Conservation (phyloP, 2,888 invertebrate species). For the Machimus rusticus region DNA sequence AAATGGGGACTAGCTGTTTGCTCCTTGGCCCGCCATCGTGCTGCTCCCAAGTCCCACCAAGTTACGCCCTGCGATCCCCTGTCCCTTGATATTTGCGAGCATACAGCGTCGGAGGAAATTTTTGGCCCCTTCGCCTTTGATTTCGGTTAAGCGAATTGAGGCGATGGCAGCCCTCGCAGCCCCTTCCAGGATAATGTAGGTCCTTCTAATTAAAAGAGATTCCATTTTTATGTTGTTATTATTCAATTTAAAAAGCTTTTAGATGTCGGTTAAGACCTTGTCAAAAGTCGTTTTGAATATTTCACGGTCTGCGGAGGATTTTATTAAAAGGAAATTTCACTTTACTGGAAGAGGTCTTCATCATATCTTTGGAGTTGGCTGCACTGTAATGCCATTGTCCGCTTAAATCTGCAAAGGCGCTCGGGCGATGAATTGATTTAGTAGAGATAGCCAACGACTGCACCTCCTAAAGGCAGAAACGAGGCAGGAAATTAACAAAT, state of each 20-base stretch:
- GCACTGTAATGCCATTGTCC: neutral
- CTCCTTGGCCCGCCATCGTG: constrained; percentile 25
- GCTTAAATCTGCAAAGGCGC: neutral
- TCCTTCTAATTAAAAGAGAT: constrained; percentile 35
- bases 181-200: constrained; percentile 12
- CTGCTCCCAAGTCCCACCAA: neutral
- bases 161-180: neutral
- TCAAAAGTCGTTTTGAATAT: constrained; percentile 47
- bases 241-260: constrained; percentile 48
- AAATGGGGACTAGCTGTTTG: constrained; percentile 42
- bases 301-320: constrained; percentile 36
- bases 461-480: neutral
- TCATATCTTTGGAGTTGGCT: neutral
- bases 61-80: neutral
- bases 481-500: neutral
- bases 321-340: constrained; percentile 38
- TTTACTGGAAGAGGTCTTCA: neutral
- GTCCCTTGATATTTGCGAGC: neutral
- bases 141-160: constrained; percentile 24
- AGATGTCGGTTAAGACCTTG: constrained; percentile 43
- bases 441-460: neutral
- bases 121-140: constrained; percentile 30
- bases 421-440: neutral
- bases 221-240: constrained; percentile 43
- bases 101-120: neutral